These are phyloP conservation scores for Picus viridis DNA, from an alignment of 2,797 vertebrate genomes.

Conservation along the genomic window DNA sequence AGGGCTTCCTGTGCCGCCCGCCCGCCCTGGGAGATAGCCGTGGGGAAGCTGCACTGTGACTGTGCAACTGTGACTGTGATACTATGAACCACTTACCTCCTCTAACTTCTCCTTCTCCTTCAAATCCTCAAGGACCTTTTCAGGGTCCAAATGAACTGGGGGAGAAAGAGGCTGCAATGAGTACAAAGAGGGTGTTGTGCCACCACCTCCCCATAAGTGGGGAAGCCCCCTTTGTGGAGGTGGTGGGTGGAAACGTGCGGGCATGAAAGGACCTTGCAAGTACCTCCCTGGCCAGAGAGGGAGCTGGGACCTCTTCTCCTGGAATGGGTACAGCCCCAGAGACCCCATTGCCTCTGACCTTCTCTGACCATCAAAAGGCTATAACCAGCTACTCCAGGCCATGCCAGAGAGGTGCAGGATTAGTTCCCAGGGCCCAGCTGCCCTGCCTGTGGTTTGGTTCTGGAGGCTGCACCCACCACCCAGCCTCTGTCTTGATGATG, in stretches of 20 bases:
- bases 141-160: constrained; percentile 51
- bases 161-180: neutral
- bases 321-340: neutral
- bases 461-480: neutral
- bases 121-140: constrained; percentile 52
- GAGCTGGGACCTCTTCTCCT: neutral
- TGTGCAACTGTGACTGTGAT: neutral
- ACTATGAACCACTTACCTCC: constrained; percentile 68
- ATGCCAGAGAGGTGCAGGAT: neutral
- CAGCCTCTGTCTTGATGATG: neutral
- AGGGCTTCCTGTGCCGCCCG: neutral
- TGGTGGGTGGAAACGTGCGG: neutral
- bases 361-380: neutral
- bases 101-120: constrained; percentile 62
- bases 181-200: neutral
- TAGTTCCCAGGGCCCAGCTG: neutral
- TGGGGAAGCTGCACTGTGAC: neutral
- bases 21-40: fast-evolving
- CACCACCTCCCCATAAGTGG: fast-evolving
- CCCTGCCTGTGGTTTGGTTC: neutral
- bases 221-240: neutral
- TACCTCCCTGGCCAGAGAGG: neutral
- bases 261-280: neutral
- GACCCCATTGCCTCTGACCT: neutral
- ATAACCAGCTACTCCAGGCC: neutral